Base-by-base conservation (phyloP, 2,797 vertebrate species). In the Sphaeramia orbicularis region DNA sequence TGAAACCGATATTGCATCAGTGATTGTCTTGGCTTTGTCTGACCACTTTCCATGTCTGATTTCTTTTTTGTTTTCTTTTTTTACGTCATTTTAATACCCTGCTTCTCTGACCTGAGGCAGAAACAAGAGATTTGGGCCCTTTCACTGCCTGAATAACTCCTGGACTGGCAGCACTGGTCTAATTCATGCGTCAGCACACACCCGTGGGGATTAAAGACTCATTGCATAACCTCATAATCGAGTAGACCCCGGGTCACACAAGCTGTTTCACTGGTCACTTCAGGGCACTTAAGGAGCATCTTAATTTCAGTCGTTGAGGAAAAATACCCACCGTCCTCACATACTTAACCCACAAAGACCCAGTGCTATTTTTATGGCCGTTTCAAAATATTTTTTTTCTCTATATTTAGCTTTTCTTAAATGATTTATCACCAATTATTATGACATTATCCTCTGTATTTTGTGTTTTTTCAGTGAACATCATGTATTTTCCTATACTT, bases 181-280 rank as follows among this genome's bases (percentile, higher is more conserved):
- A 67, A 81, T 86, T 79, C 84, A 69, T 55, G 72, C 35, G 8
- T 59, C 71, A 69, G 59, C 54, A 57, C 44, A 80, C 58, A 61
- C 61, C 63, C 3, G 2, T 53, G 48, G 61, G 76, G 77, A 76
- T 83, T 79, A 85, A 59, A 66, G 52, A 41, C 77, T 59, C 69
- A 62, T 90, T 89, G 77, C 70, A 81, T 75, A 90, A 90, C 84
- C 76, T 83, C 43, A 37, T 56, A 55, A 70, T 76, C 40, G 12
- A 81, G 57, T 44, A 12, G 69, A 48, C 48, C 32, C 38, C n/a
- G 6, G 35, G 27, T 76, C 61, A 57, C 62, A 48, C 45, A 65
- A 36, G 24, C 51, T 35, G 74, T 59, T 75, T 71, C 60, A 63
- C 44, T 68, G 53, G 51, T 60, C 55, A 64, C 24, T 57, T 19